Evolutionary conservation across 2,113 vertebrate species (phyloP), one percentile per base, ranked within the genome.

Genomic region (Sisor rabdophorus): DNA sequence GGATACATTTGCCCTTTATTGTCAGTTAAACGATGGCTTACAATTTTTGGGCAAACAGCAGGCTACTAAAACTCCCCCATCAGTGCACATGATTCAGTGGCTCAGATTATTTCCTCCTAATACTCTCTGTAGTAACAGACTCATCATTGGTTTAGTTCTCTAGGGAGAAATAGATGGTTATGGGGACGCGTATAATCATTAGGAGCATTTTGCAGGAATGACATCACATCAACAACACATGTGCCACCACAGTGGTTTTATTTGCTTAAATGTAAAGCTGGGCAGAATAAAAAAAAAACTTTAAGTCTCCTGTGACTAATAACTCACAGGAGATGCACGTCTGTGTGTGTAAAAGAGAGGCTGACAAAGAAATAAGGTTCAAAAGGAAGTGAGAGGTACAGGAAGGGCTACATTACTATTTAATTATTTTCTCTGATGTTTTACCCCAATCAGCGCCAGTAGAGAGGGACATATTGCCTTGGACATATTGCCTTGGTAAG

Each of bases 111-210:
- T 70, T 68, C 60, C 47, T 56, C 19, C 17, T 30, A n/a, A 54
- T 58, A 47, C n/a, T 15, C 22, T 68, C 44, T 9, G 20, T 67
- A 36, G 19, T n/a, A 61, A 50, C 28, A 73, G 53, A 72, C n/a
- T 20, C n/a, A 16, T 54, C 50, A 69, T 79, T 79, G 22, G 24
- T 77, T 67, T 58, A 40, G 61, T 36, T 65, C 71, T 20, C 50
- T 56, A 10, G 30, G 55, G 44, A 71, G 11, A 56, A 70, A 17
- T 65, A 30, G 56, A 65, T 11, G 58, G 61, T 77, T 73, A 69
- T 36, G 55, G 54, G 26, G 76, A 71, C 55, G 52, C 52, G 28
- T 69, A 53, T 72, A 71, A 80, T 80, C 81, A 71, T 60, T 69
- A 22, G 70, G 71, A 58, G 64, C 26, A 47, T 56, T 40, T 73